phyloP scores from a whole-genome alignment of 1,140 invertebrate species.

The Lepidurus couesii region DNA sequence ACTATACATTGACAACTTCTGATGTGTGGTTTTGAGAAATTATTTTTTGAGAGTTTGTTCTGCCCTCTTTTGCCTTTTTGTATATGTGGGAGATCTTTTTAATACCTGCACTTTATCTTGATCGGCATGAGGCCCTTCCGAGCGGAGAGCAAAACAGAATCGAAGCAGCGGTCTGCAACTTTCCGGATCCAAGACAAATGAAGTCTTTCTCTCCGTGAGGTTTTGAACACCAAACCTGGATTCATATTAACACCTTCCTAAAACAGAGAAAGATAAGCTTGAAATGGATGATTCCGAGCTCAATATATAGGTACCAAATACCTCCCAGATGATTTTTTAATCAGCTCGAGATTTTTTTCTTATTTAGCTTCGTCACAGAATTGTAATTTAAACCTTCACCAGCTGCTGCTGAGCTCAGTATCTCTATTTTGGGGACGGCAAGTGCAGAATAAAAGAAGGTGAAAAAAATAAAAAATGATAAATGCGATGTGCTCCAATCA shows the following conservation, averaged over 20 bases:
- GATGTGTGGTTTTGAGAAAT: background rate
- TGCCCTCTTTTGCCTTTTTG: background rate
- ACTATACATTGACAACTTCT: background rate
- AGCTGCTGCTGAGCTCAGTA: background rate
- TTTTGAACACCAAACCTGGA: background rate
- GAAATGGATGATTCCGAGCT: background rate
- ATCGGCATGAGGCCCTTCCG: background rate
- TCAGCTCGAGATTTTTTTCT: background rate
- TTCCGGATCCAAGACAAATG: constrained; percentile 6
- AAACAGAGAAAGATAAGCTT: background rate
- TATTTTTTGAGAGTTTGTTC: background rate
- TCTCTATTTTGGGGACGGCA: background rate
- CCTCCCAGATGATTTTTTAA: background rate
- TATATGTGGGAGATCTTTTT: background rate
- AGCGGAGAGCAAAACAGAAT: background rate
- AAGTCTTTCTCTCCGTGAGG: background rate
- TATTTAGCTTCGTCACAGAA: background rate
- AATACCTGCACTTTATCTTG: constrained; percentile 3
- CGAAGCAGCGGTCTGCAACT: background rate
- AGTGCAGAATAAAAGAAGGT: background rate
- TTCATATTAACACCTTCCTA: background rate
- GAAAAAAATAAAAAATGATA: background rate
- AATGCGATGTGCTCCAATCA: background rate
- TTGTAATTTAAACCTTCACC: background rate
- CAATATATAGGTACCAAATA: background rate